Conservation (phyloP, 2,113 vertebrate species). For the Cyprichromis sp. region DNA sequence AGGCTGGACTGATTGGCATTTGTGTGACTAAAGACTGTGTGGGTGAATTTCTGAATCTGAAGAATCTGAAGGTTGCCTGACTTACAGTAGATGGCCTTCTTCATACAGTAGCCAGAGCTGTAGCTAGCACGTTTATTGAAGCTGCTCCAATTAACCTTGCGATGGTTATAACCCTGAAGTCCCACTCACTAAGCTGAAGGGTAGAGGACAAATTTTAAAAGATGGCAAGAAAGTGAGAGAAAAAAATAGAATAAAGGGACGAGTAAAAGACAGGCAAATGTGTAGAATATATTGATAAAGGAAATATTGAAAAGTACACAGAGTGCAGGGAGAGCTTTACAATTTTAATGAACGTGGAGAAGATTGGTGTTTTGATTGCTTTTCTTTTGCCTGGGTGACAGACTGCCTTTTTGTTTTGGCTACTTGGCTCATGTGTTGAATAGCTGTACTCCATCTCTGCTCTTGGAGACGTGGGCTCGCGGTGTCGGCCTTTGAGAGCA, state of each 20-base stretch:
- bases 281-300: background rate
- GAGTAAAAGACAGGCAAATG: background rate
- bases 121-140: conserved; percentile 49
- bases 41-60: conserved; percentile 41
- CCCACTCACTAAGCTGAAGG: conserved; percentile 21
- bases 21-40: conserved; percentile 7
- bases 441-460: conserved; percentile 30
- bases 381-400: background rate
- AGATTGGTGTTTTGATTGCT: conserved; percentile 9
- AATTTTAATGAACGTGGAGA: conserved; percentile 27
- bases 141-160: conserved; percentile 66
- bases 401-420: background rate
- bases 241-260: background rate
- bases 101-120: conserved; percentile 23
- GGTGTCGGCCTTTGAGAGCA: conserved; percentile 39
- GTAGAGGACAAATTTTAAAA: background rate
- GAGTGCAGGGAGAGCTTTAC: conserved; percentile 15
- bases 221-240: background rate
- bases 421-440: conserved; percentile 13
- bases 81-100: conserved; percentile 33
- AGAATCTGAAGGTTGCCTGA: conserved; percentile 23
- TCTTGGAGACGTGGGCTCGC: conserved; percentile 49
- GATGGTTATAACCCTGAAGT: conserved; percentile 9
- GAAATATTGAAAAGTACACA: background rate
- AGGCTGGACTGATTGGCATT: conserved; percentile 6